Base-by-base conservation (phyloP, 2,113 vertebrate species). In the Actenoides lindsayi region DNA sequence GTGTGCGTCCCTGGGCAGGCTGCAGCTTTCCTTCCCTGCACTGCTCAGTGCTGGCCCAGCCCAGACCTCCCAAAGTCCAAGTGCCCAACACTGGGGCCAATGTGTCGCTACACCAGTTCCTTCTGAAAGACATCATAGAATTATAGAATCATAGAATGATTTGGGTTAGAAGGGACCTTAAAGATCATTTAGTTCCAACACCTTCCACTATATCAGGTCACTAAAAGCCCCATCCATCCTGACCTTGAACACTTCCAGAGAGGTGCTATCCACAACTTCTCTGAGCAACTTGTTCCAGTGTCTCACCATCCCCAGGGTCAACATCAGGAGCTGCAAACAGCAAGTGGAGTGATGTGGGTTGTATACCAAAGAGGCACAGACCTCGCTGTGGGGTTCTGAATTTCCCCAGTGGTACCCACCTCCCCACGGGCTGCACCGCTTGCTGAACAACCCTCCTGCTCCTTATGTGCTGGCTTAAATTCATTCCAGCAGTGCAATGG, bases 21-120 rank as follows among this genome's bases (percentile, higher is more conserved):
- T 83, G 59, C 81, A 74, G 44, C 77, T 83, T 53, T 11, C 20
- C 21, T 39, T 39, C 48, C 1, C 0, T 1, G 12, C 51, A 10
- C 51, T 71, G 57, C 51, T 63, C 57, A 13, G 5, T 6, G 8
- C 27, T 70, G 44, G 57, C 28, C 63, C 8, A 60, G 33, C 50
- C 56, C 20, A 37, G 37, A 37, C 5, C 1, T 53, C 46, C 63
- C 65, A 75, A 53, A 63, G 31, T 33, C 60, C 56, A 42, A 51
- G 27, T 1, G 1, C 24, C 65, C n/a, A 13, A 5, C 2, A 0
- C 51, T 35, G 31, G 12, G 31, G 5, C 37, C 37, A 65, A 18
- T 3, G 2, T 8, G 13, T 35, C 15, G 13, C 24, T 2, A 1
- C 71, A 59, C 31, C 20, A 30, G 15, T 20, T 78, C 30, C 71